Base-by-base conservation (phyloP, 2,888 invertebrate species). In the Falcaria lacertinaria region DNA sequence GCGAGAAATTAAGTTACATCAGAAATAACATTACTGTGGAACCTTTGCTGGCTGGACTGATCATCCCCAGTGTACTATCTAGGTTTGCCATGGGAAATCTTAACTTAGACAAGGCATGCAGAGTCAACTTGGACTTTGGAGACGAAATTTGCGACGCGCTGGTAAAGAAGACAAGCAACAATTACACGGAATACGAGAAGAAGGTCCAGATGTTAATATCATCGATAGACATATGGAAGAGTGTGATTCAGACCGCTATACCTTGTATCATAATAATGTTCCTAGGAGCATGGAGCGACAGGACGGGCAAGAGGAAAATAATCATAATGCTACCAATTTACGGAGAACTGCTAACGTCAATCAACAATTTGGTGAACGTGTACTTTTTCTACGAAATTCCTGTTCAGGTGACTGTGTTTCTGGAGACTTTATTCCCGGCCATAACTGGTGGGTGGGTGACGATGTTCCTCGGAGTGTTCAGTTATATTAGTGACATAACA, bases 41-140 rank as follows among this genome's bases (percentile, higher is more conserved):
- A 68, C 94, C 94, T 0, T 89, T 94, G 82, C 71, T 94, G 17
- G 94, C 93, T 0, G 93, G 93, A 36, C 92, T 94, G 63, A 93
- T 94, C 11, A 90, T 93, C 73, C 93, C 93, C 14, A 91, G 92
- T 69, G 88, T 92, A 0, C 80, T 92, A 44, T 94, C 95, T 1
- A 92, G 93, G 44, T 84, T 96, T 57, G 95, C 95, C 13, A 95
- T 88, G 88, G 60, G 67, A 13, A 88, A 88, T 65, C 72, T 88
- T 3, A 88, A 88, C 63, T 63, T 88, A 50, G 88, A 88, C 43
- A 88, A 88, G 60, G 88, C 88, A 0, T 88, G 88, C 53, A 66
- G 85, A 53, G 87, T 87, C 0, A 84, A 84, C 50, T 63, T 84
- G 5, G 60, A 63, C 15, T 83, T 76, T 32, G 69, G 71, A 0